Base-by-base conservation (phyloP, 2,888 invertebrate genomes). In the Tipula helvola region DNA sequence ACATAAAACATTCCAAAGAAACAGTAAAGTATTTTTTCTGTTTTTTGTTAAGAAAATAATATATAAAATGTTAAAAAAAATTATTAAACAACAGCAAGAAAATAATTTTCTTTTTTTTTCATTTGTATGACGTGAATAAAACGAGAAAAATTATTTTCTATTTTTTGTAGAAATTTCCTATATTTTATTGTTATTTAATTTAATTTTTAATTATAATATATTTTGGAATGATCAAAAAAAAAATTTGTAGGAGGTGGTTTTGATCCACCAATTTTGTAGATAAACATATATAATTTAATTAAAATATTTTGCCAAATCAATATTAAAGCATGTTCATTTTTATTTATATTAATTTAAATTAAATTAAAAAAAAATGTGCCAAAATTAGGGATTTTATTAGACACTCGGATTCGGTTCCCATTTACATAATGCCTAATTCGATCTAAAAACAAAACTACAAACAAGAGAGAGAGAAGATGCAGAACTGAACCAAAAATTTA, bases 1-100 rank as follows among this genome's bases (percentile, higher is more conserved):
- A 71, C 71, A 71, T 71, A 71, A 71, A 87, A 86, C 86, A 87
- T 47, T 86, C 83, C 86, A 57, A 85, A 86, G 71, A 86, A 83
- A 83, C 36, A 87, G 39, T 86, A 71, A 52, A 47, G 52, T 39
- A 36, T 47, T 47, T 47, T 71, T 71, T 28, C 71, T 71, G 71
- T 71, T 71, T 71, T 71, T 71, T 71, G 18, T 71, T 71, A 71
- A 4, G 83, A 84, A 84, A 39, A 84, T 28, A 28, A 28, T 39
- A 39, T n/a, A 39, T 28, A 84, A 84, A 84, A 39, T 16, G 39
- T 84, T 16, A 83, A 83, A 28, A 83, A 28, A 28, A 28, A 83
- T 85, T 18, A 57, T 10, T 47, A 57, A 71, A 28, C 71, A 71
- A 71, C 71, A 71, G 71, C 71, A 85, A 36, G 84, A 41, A 16